phyloP scores from a whole-genome alignment of 2,797 vertebrate species.

The Sebastolobus alascanus region DNA sequence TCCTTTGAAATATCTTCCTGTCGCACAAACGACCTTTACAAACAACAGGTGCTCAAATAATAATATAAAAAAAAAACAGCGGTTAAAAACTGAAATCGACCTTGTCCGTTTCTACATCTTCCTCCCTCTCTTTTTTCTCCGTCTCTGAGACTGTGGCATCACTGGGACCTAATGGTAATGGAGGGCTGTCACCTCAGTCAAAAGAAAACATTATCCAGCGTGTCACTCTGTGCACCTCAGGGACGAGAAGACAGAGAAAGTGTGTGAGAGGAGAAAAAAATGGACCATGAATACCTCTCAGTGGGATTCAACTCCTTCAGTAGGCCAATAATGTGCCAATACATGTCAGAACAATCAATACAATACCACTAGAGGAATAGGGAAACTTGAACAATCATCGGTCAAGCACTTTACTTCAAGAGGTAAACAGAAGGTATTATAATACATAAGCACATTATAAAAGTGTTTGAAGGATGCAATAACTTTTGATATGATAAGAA shows the following conservation, averaged over 20 bases:
- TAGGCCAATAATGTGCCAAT: background rate
- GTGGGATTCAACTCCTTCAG: conserved; percentile 21
- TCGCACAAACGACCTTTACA: conserved; percentile 31
- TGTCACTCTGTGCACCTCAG: conserved; percentile 50
- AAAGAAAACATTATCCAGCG: conserved; percentile 45
- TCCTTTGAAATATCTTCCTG: conserved; percentile 44
- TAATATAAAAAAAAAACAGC: conserved; percentile 7
- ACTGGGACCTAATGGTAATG: conserved; percentile 47
- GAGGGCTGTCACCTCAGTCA: conserved; percentile 48
- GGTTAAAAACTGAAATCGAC: conserved; percentile 46
- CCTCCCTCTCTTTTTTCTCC: conserved; percentile 9
- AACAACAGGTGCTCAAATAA: conserved; percentile 45
- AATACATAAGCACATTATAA: background rate
- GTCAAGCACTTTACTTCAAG: background rate
- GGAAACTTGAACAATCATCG: background rate
- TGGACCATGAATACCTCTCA: conserved; percentile 1
- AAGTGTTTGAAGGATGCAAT: background rate
- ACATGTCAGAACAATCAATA: conserved; percentile 6
- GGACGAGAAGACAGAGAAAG: conserved; percentile 32
- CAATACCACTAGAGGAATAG: background rate
- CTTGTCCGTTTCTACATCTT: conserved; percentile 21
- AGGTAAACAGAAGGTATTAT: background rate
- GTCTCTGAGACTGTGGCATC: conserved; percentile 38
- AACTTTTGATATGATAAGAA: background rate
- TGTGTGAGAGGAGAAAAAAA: conserved; percentile 9